Conservation (phyloP, 2,888 invertebrate genomes). For the Pardosa pseudoannulata region DNA sequence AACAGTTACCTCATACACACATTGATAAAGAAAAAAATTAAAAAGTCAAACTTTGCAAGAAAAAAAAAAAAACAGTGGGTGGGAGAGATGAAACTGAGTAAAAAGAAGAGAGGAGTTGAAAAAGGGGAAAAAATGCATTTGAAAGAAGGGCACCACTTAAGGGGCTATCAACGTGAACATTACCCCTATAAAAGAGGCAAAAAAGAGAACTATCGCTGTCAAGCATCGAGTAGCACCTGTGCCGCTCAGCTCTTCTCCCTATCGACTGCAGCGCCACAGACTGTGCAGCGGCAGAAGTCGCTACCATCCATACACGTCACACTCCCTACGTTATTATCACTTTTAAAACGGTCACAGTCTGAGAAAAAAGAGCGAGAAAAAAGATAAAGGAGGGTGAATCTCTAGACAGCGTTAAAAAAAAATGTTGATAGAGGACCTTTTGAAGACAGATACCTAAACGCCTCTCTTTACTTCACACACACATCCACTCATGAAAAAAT, state of each 20-base stretch:
- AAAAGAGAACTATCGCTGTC: conserved; percentile 69
- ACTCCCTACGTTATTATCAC: conserved; percentile 65
- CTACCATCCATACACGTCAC: conserved; percentile 68
- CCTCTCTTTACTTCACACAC: conserved; percentile 37
- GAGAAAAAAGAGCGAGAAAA: conserved; percentile 21
- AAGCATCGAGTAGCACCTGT: conserved; percentile 71
- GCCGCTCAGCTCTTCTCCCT: conserved; percentile 56
- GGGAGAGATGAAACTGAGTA: conserved; percentile 40
- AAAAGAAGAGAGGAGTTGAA: conserved; percentile 45
- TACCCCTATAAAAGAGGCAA: conserved; percentile 67
- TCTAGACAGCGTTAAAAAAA: conserved; percentile 53
- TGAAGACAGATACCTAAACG: conserved; percentile 70
- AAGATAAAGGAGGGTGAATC: background rate
- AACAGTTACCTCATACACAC: conserved; percentile 56
- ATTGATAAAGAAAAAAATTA: conserved; percentile 40
- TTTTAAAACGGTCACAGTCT: conserved; percentile 70
- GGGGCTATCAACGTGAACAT: conserved; percentile 70
- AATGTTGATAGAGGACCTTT: conserved; percentile 71
- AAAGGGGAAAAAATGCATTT: conserved; percentile 59
- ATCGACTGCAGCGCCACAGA: conserved; percentile 69
- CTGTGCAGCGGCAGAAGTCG: conserved; percentile 61
- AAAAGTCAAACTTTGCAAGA: conserved; percentile 14
- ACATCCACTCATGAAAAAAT: conserved; percentile 48
- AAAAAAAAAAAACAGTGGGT: conserved; percentile 54
- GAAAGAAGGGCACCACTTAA: conserved; percentile 67